A percentile compares a stretch with the other conserved stretches of the same genome.
phyloP scores from a whole-genome alignment of 2,888 invertebrate genomes.

The Oxyscelio sp. region DNA sequence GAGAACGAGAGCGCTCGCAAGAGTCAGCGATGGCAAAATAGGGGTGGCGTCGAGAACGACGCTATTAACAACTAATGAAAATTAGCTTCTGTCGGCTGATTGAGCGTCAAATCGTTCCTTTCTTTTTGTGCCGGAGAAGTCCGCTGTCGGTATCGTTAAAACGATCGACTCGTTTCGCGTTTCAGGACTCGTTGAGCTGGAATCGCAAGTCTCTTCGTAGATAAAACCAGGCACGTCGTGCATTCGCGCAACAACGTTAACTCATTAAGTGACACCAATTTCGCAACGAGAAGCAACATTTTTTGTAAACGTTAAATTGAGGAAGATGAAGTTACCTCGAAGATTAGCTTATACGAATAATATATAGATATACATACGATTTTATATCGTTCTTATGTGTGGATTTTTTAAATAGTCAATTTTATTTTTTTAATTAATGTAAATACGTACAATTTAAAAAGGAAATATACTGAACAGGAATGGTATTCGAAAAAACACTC shows the following conservation, averaged over 20 bases:
- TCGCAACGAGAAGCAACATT: constrained; percentile 9
- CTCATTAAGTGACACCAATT: constrained; percentile 33
- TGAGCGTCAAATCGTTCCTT: constrained; percentile 88
- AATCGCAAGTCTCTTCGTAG: constrained; percentile 48
- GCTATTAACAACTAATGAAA: constrained; percentile 88
- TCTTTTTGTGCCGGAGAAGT: constrained; percentile 85
- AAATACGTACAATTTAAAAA: too few relatives aligned
- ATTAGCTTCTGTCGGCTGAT: constrained; percentile 88
- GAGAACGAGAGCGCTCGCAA: constrained; percentile 63
- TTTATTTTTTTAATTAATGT: too few relatives aligned
- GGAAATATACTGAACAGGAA: too few relatives aligned
- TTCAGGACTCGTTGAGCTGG: constrained; percentile 50
- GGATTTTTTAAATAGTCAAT: too few relatives aligned
- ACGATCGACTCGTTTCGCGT: constrained; percentile 78
- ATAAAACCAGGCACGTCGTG: constrained; percentile 48
- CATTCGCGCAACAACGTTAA: constrained; percentile 11
- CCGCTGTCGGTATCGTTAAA: constrained; percentile 83
- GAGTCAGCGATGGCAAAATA: constrained; percentile 57
- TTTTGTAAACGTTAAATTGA: constrained; percentile 24
- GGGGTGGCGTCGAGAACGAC: constrained; percentile 67
- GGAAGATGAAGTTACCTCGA: too few relatives aligned
- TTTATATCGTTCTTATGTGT: too few relatives aligned
- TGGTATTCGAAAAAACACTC: too few relatives aligned
- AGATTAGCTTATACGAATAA: too few relatives aligned
- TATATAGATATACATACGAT: too few relatives aligned